Evolutionary conservation across 2,888 invertebrate species (phyloP).

Genomic region (Arctia plantaginis): DNA sequence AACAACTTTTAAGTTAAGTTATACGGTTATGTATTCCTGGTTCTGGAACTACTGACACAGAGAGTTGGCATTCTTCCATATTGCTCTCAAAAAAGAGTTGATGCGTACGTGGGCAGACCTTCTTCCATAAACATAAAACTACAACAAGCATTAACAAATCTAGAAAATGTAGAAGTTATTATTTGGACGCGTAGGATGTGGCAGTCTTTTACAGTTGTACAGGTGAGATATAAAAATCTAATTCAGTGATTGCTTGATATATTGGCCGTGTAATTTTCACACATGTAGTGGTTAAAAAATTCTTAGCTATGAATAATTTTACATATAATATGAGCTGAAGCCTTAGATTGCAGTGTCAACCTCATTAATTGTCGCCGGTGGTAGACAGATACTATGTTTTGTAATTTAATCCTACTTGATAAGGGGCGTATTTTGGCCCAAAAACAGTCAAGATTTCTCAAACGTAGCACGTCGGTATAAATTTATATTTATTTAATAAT

Average conservation of each 20-base stretch:
- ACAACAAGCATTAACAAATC: background rate
- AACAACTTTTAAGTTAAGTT: background rate
- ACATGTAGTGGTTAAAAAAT: too few relatives aligned
- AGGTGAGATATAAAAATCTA: background rate
- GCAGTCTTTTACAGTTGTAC: background rate
- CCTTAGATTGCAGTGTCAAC: background rate
- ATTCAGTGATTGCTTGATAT: too few relatives aligned
- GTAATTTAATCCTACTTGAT: background rate
- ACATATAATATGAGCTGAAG: background rate
- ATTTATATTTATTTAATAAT: background rate
- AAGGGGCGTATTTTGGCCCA: background rate
- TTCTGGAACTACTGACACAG: background rate
- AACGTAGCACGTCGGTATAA: background rate
- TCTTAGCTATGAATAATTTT: background rate
- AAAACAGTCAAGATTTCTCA: background rate
- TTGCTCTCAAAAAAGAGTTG: background rate
- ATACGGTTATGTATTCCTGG: background rate
- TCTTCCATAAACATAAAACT: conserved; percentile 1
- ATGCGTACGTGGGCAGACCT: conserved; percentile 2
- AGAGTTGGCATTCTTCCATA: conserved; percentile 10
- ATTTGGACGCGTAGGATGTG: background rate
- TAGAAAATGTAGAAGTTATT: background rate
- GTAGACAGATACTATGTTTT: background rate
- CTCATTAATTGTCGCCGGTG: background rate
- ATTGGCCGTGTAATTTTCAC: too few relatives aligned